Conservation (phyloP, 2,113 vertebrate genomes). For the Ammodytes marinus region DNA sequence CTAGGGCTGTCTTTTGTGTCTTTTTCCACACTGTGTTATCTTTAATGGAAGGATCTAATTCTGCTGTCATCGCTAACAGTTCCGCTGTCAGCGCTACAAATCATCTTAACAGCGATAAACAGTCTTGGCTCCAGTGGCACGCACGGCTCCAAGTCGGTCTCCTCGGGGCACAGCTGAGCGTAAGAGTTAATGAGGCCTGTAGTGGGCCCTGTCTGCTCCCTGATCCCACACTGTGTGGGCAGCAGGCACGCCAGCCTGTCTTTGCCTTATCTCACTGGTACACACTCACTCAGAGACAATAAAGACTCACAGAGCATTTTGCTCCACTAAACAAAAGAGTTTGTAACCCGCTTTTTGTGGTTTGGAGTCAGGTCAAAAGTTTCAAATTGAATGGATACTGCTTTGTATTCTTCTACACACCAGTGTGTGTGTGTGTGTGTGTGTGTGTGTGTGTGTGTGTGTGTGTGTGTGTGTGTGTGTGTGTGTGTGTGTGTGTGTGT, state of each 20-base stretch:
- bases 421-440: not conserved
- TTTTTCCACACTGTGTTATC: conserved; percentile 29
- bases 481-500: not conserved
- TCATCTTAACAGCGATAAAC: conserved; percentile 25
- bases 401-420: not conserved
- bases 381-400: not conserved
- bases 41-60: conserved; percentile 26
- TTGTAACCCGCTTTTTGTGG: conserved; percentile 20
- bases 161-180: conserved; percentile 42
- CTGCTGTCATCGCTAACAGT: conserved; percentile 40
- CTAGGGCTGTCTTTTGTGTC: conserved; percentile 16
- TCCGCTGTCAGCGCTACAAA: conserved; percentile 45
- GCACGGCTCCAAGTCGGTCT: conserved; percentile 28
- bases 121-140: conserved; percentile 10
- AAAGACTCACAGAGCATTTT: conserved; percentile 20
- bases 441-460: not conserved
- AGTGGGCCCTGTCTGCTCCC: conserved; percentile 56
- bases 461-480: conserved; percentile 1
- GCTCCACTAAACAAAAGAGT: conserved; percentile 9
- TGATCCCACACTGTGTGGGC: conserved; percentile 20
- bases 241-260: conserved; percentile 37
- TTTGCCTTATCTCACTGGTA: conserved; percentile 53
- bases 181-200: conserved; percentile 61
- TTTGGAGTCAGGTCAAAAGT: conserved; percentile 24
- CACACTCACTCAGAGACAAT: conserved; percentile 55